phyloP scores from a whole-genome alignment of 92 coral and sea anemone genomes.

The Blastomussa wellsi region DNA sequence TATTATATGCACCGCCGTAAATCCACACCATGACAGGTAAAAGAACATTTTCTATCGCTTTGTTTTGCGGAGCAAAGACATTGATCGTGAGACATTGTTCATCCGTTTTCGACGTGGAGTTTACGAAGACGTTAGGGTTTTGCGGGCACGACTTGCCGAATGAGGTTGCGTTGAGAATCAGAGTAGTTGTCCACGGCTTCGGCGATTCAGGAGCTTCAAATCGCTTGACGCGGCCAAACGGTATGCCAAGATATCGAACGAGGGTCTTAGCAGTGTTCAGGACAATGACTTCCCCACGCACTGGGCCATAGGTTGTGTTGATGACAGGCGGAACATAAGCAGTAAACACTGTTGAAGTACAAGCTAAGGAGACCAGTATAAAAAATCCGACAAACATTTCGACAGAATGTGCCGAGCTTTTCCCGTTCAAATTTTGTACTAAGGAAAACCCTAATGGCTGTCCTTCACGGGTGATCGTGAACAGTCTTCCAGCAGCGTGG shows the following conservation, averaged over 20 bases:
- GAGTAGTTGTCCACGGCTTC: slow-evolving; percentile 35
- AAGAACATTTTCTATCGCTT: background rate
- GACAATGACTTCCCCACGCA: slow-evolving; percentile 39
- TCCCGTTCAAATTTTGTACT: background rate
- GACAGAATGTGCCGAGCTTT: background rate
- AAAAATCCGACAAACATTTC: background rate
- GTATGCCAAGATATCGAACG: slow-evolving; percentile 66
- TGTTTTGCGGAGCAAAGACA: slow-evolving; percentile 57
- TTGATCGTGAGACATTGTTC: slow-evolving; percentile 65
- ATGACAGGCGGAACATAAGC: background rate
- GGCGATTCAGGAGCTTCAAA: slow-evolving; percentile 66
- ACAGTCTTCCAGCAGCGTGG: background rate
- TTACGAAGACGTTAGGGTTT: slow-evolving; percentile 11
- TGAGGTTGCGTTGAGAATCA: slow-evolving; percentile 43
- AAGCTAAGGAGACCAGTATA: background rate
- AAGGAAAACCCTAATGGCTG: background rate
- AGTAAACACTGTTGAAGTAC: background rate
- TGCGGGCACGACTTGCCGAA: slow-evolving; percentile 66
- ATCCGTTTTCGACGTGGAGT: slow-evolving; percentile 9
- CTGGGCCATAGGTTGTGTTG: slow-evolving; percentile 57
- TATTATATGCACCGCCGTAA: slow-evolving; percentile 58
- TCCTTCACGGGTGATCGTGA: background rate
- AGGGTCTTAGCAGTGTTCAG: slow-evolving; percentile 51
- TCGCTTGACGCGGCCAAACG: slow-evolving; percentile 57
- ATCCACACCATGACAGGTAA: slow-evolving; percentile 68